Evolutionary conservation across 2,888 invertebrate species (phyloP).

Genomic region (Drosophila rellima): DNA sequence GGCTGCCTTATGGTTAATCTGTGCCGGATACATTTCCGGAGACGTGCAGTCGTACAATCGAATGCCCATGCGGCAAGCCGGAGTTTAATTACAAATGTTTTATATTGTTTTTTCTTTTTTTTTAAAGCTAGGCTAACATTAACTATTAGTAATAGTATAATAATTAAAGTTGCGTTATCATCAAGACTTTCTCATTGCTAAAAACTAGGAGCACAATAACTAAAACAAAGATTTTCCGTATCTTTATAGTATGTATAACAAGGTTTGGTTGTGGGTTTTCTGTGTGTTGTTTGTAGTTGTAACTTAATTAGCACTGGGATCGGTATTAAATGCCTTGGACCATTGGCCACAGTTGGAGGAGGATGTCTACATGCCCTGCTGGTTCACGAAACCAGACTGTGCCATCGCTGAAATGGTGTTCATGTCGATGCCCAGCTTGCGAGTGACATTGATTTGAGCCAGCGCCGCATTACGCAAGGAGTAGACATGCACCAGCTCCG

Average conservation of each 20-base stretch:
- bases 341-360: not conserved
- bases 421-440: constrained; percentile 89
- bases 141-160: constrained; percentile 33
- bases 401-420: constrained; percentile 83
- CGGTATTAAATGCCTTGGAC: constrained; percentile 36
- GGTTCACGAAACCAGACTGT: constrained; percentile 63
- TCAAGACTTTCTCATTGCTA: constrained; percentile 41
- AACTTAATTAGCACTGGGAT: constrained; percentile 29
- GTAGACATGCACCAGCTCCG: constrained; percentile 96
- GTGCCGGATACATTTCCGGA: constrained; percentile 58
- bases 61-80: not conserved
- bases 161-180: constrained; percentile 22
- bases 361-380: constrained; percentile 44
- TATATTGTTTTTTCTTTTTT: constrained; percentile 23
- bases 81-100: constrained; percentile 29
- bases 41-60: constrained; percentile 68
- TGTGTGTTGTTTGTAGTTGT: not conserved
- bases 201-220: constrained; percentile 63
- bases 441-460: constrained; percentile 93
- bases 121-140: constrained; percentile 32
- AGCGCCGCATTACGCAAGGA: constrained; percentile 95
- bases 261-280: constrained; percentile 17
- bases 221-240: constrained; percentile 63
- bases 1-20: constrained; percentile 59
- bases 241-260: constrained; percentile 56